These are phyloP conservation scores for Tokudaia tokunoshimensis DNA, from an alignment of 2,797 vertebrate species.

Conservation along the genomic window DNA sequence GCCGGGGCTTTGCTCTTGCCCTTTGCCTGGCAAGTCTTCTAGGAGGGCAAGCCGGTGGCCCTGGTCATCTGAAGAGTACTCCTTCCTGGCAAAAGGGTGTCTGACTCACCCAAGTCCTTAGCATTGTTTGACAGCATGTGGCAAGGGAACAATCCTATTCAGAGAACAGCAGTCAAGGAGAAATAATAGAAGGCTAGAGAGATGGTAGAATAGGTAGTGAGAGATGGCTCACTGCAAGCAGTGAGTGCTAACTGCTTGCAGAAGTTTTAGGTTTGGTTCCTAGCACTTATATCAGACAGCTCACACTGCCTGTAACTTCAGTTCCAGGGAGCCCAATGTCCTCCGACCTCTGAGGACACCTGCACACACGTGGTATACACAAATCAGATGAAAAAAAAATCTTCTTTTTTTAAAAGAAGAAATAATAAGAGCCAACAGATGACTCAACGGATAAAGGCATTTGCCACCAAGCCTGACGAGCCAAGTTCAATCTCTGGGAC, in stretches of 20 bases:
- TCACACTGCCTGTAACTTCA: neutral
- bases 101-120: neutral
- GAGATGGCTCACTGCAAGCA: neutral
- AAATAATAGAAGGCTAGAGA: neutral
- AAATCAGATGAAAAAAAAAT: neutral
- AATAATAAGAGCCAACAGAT: neutral
- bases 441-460: neutral
- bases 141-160: neutral
- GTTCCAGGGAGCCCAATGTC: neutral
- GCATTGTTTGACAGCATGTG: neutral
- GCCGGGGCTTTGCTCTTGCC: neutral
- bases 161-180: neutral
- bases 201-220: too few relatives aligned
- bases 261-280: neutral
- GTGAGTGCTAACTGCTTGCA: neutral
- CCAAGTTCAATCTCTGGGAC: neutral
- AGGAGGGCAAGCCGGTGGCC: neutral
- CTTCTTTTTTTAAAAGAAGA: neutral
- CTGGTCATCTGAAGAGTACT: neutral
- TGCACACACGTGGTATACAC: too few relatives aligned
- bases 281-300: neutral
- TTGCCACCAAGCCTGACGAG: neutral
- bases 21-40: neutral
- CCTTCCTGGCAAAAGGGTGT: neutral
- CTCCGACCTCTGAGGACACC: neutral